Percentiles rank a stretch among this genome's conserved stretches.
These are phyloP conservation scores for Microcaecilia unicolor DNA, from an alignment of 2,797 vertebrate species.

Conservation along the genomic window DNA sequence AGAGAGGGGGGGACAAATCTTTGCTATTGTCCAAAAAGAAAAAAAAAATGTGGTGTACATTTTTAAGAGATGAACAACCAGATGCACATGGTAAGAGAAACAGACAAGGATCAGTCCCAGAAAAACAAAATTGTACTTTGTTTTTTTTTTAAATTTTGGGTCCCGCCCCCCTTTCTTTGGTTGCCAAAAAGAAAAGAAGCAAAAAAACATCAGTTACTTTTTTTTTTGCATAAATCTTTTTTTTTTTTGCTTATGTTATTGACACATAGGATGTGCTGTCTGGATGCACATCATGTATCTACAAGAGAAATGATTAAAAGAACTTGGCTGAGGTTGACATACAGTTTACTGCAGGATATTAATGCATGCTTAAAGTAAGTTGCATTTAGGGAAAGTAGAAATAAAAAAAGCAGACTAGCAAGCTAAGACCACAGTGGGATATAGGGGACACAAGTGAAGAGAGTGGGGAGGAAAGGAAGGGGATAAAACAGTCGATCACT, in stretches of 20 bases:
- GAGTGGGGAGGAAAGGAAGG: neutral
- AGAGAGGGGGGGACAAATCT: conserved; percentile 37
- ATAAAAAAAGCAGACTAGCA: conserved; percentile 67
- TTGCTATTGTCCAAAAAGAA: conserved; percentile 31
- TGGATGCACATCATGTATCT: conserved; percentile 80
- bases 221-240: no score
- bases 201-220: conserved; percentile 74
- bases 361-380: conserved; percentile 99
- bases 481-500: no score
- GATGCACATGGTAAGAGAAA: conserved; percentile 79
- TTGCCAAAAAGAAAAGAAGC: conserved; percentile 38
- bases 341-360: conserved; percentile 77
- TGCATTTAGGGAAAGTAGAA: conserved; percentile 98
- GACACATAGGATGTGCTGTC: conserved; percentile 74
- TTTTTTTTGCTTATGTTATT: no score
- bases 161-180: no score
- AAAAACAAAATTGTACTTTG: no score
- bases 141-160: no score
- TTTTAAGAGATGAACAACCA: conserved; percentile 83
- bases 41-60: conserved; percentile 67
- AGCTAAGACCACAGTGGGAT: no score
- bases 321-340: conserved; percentile 68
- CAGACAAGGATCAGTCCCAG: conserved; percentile 85
- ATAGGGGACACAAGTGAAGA: neutral
- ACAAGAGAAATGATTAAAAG: conserved; percentile 70